Conservation (phyloP, 2,113 vertebrate species). For the Gopherus flavomarginatus region DNA sequence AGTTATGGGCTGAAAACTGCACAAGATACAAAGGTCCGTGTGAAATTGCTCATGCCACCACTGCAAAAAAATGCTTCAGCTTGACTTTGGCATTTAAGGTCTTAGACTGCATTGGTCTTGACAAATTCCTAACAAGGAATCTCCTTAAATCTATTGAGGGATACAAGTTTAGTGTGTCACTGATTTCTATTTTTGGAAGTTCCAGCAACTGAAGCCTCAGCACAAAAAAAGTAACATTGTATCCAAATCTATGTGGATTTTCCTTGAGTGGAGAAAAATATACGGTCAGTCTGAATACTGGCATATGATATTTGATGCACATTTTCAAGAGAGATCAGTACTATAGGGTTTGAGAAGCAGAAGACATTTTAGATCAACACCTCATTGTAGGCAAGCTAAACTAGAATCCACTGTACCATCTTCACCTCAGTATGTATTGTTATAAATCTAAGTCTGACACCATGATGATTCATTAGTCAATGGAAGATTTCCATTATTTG, state of each 20-base stretch:
- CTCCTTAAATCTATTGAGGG: background rate
- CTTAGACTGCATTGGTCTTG: conserved; percentile 28
- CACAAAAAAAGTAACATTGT: conserved; percentile 31
- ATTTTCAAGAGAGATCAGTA: background rate
- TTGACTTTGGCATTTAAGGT: conserved; percentile 36
- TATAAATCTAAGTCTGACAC: conserved; percentile 4
- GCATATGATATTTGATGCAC: conserved; percentile 16
- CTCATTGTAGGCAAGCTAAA: conserved; percentile 20
- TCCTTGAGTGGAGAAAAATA: conserved; percentile 8
- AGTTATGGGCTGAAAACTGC: background rate
- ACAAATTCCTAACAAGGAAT: conserved; percentile 7
- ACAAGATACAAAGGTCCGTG: conserved; percentile 15
- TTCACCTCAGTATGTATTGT: background rate
- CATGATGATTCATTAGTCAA: conserved; percentile 14
- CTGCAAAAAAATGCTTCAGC: conserved; percentile 38
- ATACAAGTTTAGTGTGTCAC: too few species aligned
- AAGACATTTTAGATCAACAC: conserved; percentile 21
- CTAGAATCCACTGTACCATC: background rate
- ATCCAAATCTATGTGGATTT: conserved; percentile 15
- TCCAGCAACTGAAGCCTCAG: conserved; percentile 21
- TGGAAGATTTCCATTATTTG: background rate
- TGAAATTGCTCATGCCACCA: conserved; percentile 45
- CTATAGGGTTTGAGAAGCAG: background rate
- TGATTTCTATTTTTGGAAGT: conserved; percentile 10
- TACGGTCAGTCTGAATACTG: background rate